Evolutionary conservation across 2,797 vertebrate species (phyloP), one percentile per base, ranked within the genome.

Genomic region (Pempheris klunzingeri): DNA sequence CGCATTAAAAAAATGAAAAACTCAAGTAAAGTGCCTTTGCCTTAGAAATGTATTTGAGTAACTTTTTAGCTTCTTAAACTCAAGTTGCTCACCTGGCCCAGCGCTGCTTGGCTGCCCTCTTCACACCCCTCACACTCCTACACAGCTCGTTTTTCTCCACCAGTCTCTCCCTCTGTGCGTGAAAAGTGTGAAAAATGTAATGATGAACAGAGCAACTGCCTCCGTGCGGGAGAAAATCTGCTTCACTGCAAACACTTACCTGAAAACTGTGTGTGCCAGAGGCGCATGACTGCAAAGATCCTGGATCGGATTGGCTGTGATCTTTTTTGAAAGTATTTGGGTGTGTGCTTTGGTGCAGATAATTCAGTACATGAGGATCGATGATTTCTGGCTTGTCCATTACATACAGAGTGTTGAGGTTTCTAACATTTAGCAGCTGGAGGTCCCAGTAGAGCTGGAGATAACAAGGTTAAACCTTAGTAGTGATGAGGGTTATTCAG

Each of bases 391-490:
- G 20, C 34, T 59, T 53, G 22, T 78, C 69, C 44, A 13, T 75
- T 13, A 11, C 38, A 55, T 20, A 54, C 39, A 82, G 65, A 62
- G 41, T 13, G 34, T 58, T 74, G 24, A 85, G 83, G 59, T 85
- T 86, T 53, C 87, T 84, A 41, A 52, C 77, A 60, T 91, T 94
- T 46, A 93, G 65, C 74, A 95, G 86, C 87, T 94, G 94, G 13
- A 90, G 76, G 41, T 95, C 93, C 95, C 95, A 96, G 81, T 87
- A 93, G 11, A 94, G 71, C 95, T 95, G 71, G 34, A 81, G 57
- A 71, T 17, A 65, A 77, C 1, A 69, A 36, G n/a, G 70, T 13
- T 36, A 44, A 39, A 24, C 55, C 1, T 78, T 32, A 77, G 9
- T 18, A 24, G 13, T 41, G 20, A 53, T 24, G 58, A 44, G 12